A percentile compares a stretch with the other conserved stretches of the same genome.
Conservation (phyloP, 2,797 vertebrate genomes). For the Halcyon smyrnensis region DNA sequence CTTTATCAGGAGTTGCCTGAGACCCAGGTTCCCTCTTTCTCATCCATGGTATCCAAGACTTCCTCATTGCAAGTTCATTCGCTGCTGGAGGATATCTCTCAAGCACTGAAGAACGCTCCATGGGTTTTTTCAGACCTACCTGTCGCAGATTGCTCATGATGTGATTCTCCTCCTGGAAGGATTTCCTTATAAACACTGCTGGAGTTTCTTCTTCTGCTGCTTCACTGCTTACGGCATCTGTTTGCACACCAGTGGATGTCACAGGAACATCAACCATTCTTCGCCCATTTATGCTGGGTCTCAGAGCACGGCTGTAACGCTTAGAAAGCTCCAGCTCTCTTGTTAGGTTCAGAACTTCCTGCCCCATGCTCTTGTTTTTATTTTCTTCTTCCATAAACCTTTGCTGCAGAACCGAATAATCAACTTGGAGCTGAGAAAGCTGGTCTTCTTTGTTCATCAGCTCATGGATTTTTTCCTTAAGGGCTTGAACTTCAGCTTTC, state of each 20-base stretch:
- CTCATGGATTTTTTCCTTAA: constrained; percentile 97
- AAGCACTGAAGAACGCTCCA: constrained; percentile 84
- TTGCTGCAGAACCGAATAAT: constrained; percentile 89
- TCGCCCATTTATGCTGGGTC: constrained; percentile 89
- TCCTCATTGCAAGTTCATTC: constrained; percentile 83
- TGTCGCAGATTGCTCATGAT: constrained; percentile 95
- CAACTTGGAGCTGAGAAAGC: constrained; percentile 92
- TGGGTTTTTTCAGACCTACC: constrained; percentile 84
- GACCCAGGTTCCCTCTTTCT: constrained; percentile 86
- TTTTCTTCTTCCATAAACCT: constrained; percentile 89
- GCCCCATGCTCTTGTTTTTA: constrained; percentile 87
- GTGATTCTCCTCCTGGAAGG: constrained; percentile 94
- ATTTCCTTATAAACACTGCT: constrained; percentile 93
- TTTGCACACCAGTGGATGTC: constrained; percentile 90
- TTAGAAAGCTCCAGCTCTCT: constrained; percentile 90
- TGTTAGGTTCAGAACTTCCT: constrained; percentile 86
- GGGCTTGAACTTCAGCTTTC: constrained; percentile 89
- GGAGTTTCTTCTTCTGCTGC: constrained; percentile 88
- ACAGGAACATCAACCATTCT: constrained; percentile 90
- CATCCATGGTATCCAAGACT: constrained; percentile 93
- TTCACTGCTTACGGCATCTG: constrained; percentile 80
- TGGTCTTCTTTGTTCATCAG: constrained; percentile 98
- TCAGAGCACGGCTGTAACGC: constrained; percentile 88
- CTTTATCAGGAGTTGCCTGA: constrained; percentile 79
- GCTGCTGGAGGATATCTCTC: constrained; percentile 92